Percentiles rank a stretch among this genome's conserved stretches.
Evolutionary conservation across 92 coral and sea anemone species (phyloP).

Genomic region (Phenganax subtilis): DNA sequence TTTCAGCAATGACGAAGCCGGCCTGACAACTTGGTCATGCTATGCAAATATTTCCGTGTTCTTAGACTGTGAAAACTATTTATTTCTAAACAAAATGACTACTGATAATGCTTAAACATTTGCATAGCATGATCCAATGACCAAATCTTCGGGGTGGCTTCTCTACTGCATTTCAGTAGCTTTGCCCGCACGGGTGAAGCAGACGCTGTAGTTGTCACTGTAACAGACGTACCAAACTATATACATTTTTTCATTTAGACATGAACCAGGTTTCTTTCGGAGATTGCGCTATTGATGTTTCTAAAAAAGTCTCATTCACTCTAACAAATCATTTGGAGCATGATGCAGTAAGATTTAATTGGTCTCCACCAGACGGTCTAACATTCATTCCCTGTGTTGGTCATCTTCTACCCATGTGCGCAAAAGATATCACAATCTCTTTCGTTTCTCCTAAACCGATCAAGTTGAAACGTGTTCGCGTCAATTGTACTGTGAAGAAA

Average conservation of each 20-base stretch:
- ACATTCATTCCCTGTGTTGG: conserved; percentile 84
- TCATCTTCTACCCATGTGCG: conserved; percentile 85
- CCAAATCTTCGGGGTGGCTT: too few species aligned
- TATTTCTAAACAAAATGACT: too few species aligned
- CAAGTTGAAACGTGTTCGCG: conserved; percentile 53
- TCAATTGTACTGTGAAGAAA: conserved; percentile 83
- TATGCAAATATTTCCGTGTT: too few species aligned
- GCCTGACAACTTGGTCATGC: too few species aligned
- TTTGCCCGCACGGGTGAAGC: too few species aligned
- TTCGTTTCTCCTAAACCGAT: conserved; percentile 68
- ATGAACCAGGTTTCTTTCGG: conserved; percentile 82
- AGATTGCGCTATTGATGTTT: conserved; percentile 81
- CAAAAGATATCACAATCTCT: conserved; percentile 76
- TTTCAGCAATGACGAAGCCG: too few species aligned
- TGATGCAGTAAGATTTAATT: conserved; percentile 82
- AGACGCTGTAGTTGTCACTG: not conserved
- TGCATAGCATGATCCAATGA: too few species aligned
- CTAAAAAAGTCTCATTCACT: conserved; percentile 89
- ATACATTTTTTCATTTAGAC: conserved; percentile 30
- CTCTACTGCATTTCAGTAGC: too few species aligned
- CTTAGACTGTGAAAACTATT: too few species aligned
- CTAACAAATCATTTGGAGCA: conserved; percentile 78
- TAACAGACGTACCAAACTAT: not conserved
- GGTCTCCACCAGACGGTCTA: conserved; percentile 87
- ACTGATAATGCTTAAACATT: too few species aligned